A percentile compares a stretch with the other conserved stretches of the same genome.
These are phyloP conservation scores for Lordiphosa collinella DNA, from an alignment of 1,140 invertebrate genomes.

Conservation along the genomic window DNA sequence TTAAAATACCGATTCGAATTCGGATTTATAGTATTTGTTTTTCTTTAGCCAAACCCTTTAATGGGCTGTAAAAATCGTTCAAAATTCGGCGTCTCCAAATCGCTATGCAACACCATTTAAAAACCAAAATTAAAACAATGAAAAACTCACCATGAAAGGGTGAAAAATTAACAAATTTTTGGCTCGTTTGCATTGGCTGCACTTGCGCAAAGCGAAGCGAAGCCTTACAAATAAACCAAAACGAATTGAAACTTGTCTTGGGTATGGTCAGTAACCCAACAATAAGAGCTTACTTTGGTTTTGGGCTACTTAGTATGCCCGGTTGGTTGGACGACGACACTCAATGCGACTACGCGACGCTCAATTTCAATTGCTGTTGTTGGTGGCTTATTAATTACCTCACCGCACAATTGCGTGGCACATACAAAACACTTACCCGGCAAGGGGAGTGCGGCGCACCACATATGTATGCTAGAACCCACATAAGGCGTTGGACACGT, in stretches of 20 bases:
- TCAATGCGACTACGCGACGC: constrained; percentile 37
- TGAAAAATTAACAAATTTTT: constrained; percentile 12
- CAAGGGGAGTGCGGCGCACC: neutral
- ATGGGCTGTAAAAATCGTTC: too few species aligned
- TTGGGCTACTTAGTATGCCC: constrained; percentile 65
- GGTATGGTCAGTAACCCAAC: constrained; percentile 65
- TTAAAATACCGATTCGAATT: too few species aligned
- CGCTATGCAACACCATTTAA: too few species aligned
- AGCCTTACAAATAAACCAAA: constrained; percentile 34
- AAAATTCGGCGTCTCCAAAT: too few species aligned
- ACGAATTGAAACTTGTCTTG: constrained; percentile 62
- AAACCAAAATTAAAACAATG: neutral
- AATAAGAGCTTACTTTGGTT: constrained; percentile 35
- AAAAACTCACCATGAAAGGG: neutral
- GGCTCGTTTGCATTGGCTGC: constrained; percentile 25
- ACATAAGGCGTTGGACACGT: constrained; percentile 63
- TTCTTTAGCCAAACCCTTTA: too few species aligned
- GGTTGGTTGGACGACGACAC: constrained; percentile 40
- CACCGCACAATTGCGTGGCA: constrained; percentile 70
- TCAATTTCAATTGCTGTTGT: constrained; percentile 57
- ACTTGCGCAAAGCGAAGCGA: constrained; percentile 35
- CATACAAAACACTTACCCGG: constrained; percentile 52
- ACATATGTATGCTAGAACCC: constrained; percentile 41
- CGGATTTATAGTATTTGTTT: too few species aligned
- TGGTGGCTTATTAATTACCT: constrained; percentile 74